Evolutionary conservation across 2,888 invertebrate species (phyloP), one percentile per base, ranked within the genome.

Genomic region (Lomographa bimaculata): DNA sequence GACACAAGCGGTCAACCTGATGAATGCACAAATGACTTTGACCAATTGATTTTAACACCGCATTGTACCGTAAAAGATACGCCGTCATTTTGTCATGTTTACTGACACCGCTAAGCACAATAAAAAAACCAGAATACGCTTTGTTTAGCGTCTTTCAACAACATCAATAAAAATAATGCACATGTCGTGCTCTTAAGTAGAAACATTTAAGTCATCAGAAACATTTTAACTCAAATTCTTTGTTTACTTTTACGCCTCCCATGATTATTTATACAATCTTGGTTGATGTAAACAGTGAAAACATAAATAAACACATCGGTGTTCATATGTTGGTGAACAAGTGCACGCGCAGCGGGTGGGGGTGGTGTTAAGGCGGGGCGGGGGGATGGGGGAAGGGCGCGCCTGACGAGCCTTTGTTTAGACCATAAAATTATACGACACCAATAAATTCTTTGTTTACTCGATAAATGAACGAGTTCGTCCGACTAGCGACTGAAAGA

Each of bases 381-480:
- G 21, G 20, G 34, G 28, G 16, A 21, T 19, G 34, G 28, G 50
- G 41, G 39, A 32, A 43, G 19, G 39, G 39, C 33, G 50, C 56
- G 63, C 53, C 67, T 66, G 71, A 75, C 75, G 78, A 78, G 78
- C 76, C 79, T 86, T 86, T 89, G 87, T 87, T 89, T 87, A 80
- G 78, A 81, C 75, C 83, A 85, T 87, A 80, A 87, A 87, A 83
- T 84, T 87, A 87, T 87, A 89, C 83, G 85, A 85, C 82, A 76
- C 68, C 75, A 75, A 86, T 87, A 87, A 87, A 89, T 82, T 81
- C 75, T 80, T 77, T 87, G 84, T 87, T 86, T 85, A 85, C 79
- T 64, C 73, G 71, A 79, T 78, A 80, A 79, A 82, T 79, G 75
- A 79, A 77, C 68, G 75, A 71, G 71, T 72, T 68, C 67, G 70